phyloP scores from a whole-genome alignment of 2,113 vertebrate genomes.

The Megaceryle torquata region DNA sequence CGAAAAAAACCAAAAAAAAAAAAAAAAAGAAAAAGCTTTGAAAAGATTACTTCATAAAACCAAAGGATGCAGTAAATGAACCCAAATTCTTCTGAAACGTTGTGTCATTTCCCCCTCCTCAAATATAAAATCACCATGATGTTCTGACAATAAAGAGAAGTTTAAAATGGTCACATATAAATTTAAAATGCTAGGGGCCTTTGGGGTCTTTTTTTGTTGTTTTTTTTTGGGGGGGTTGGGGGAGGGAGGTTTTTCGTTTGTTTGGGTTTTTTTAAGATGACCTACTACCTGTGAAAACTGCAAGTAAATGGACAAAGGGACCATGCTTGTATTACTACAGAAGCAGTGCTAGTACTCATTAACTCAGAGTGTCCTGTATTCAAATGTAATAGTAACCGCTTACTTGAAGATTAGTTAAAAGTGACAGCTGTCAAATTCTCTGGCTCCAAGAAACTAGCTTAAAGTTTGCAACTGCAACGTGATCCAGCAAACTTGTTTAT shows the following conservation, averaged over 20 bases:
- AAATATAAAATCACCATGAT: not conserved
- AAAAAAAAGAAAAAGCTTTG: not conserved
- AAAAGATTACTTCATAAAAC: not conserved
- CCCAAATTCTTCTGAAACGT: not conserved
- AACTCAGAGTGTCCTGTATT: not conserved
- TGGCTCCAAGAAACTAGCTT: not conserved
- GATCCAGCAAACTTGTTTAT: not conserved
- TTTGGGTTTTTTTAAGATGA: not conserved
- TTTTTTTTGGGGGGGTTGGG: not conserved
- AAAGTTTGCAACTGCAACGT: not conserved
- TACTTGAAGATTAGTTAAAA: slow-evolving; percentile 1
- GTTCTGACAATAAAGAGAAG: not conserved
- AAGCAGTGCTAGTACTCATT: not conserved
- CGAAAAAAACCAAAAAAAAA: not conserved
- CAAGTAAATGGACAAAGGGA: not conserved
- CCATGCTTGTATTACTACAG: not conserved
- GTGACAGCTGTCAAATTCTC: not conserved
- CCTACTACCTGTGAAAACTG: not conserved
- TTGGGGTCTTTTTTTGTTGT: not conserved
- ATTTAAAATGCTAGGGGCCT: not conserved
- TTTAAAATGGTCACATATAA: not conserved
- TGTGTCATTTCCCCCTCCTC: not conserved
- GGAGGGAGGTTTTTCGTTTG: too few species aligned
- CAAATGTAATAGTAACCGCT: not conserved
- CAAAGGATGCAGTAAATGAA: not conserved